Evolutionary conservation across 2,797 vertebrate genomes (phyloP).

Genomic region (Tauraco hartlaubi): DNA sequence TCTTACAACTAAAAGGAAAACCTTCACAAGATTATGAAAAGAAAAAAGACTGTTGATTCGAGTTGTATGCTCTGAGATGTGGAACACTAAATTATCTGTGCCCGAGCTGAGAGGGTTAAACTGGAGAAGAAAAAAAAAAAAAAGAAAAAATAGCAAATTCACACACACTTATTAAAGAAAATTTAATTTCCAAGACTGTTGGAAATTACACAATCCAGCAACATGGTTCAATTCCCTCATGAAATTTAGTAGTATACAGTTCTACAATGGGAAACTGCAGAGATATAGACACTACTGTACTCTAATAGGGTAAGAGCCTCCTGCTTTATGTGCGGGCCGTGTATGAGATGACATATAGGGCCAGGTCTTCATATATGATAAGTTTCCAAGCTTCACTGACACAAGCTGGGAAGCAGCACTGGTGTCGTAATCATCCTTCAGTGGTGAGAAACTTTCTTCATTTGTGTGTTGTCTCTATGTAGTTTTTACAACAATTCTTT

Average conservation of each 20-base stretch:
- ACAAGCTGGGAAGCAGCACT: background rate
- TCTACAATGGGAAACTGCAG: background rate
- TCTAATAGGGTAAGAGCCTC: background rate
- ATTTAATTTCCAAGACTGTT: background rate
- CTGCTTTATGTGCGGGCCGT: fast-evolving
- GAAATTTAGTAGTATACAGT: background rate
- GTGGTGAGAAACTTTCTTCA: background rate
- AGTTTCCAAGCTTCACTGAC: background rate
- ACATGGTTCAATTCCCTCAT: background rate
- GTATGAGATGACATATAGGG: background rate
- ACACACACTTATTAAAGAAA: background rate
- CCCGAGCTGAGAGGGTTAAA: background rate
- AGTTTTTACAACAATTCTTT: background rate
- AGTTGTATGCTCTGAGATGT: background rate
- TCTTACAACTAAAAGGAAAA: background rate
- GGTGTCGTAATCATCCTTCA: background rate
- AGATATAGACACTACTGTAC: background rate
- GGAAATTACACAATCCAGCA: background rate
- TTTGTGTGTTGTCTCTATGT: background rate
- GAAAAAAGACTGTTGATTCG: background rate
- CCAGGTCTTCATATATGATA: background rate
- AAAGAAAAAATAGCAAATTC: background rate
- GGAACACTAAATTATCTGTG: background rate
- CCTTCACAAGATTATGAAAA: background rate
- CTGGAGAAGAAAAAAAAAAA: too few relatives aligned